Base-by-base conservation (phyloP, 1,140 invertebrate genomes). In the Halictus rubicundus region DNA sequence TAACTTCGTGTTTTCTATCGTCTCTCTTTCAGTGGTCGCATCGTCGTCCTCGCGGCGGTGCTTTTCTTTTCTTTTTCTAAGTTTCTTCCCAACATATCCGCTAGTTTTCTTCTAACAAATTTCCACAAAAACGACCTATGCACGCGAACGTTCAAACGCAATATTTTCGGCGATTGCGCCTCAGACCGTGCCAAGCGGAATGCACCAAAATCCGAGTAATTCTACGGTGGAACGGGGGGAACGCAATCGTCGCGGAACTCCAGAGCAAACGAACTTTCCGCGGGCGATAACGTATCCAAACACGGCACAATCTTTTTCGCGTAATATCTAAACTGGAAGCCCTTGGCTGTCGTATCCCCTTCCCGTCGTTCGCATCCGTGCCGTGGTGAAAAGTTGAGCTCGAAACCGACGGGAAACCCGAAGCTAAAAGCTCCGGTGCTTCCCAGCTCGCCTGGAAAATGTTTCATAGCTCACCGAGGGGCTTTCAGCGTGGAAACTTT, bases 371-470 rank as follows among this genome's bases (percentile, higher is more conserved):
- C 12, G 6, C 27, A 10, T 37, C 21, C 9, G 71, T 32, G 73
- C 21, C 9, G 71, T 32, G 73, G 27, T 57, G 79, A 77, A 86
- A 86, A 84, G 76, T 86, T 74, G 60, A 76, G 64, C 39, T 70
- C 76, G n/a, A 61, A 59, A 82, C 61, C 69, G 54, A 54, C 68
- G 59, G 57, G 54, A 74, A 80, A 84, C 75, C 66, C 68, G 69
- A 78, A 54, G 82, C 69, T 80, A 80, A 87, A 87, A 87, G 76
- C 82, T 68, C 61, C 59, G 65, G 68, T 25, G 74, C 57, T 75
- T 78, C 42, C 66, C 66, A 63, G 49, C n/a, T 60, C 54, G 68
- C 46, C 42, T 52, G 59, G 64, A 69, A 74, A 84, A 84, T 79
- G 78, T 78, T 81, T 76, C 63, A 68, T 60, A 76, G 69, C 72